A percentile compares a stretch with the other conserved stretches of the same genome.
These are phyloP conservation scores for Dromococcyx pavoninus DNA, from an alignment of 2,797 vertebrate genomes.

Conservation along the genomic window DNA sequence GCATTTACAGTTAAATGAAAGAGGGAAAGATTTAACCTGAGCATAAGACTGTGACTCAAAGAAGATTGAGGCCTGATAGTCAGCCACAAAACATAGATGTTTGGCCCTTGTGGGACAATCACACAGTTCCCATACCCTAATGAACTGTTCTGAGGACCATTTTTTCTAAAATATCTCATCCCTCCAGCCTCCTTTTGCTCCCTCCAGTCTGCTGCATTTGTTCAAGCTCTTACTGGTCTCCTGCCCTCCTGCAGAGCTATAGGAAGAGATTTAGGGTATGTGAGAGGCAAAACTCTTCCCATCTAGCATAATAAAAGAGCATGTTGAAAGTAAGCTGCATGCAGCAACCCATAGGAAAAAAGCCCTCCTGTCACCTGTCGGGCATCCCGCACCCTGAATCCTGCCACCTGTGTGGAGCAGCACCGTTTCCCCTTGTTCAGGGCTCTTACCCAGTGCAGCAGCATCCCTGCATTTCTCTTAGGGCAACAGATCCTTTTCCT, in stretches of 20 bases:
- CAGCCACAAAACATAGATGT: background rate
- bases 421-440: background rate
- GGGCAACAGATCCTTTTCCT: background rate
- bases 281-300: background rate
- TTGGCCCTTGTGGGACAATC: background rate
- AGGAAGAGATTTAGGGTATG: rapidly evolving
- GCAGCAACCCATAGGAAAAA: background rate
- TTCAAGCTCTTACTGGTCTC: background rate
- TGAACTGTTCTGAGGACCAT: background rate
- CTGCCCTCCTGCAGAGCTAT: background rate
- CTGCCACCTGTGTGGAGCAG: too few species aligned
- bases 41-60: background rate
- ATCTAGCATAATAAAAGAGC: background rate
- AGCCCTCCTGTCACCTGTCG: background rate
- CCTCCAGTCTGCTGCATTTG: rapidly evolving
- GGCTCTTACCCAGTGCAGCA: background rate
- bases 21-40: background rate
- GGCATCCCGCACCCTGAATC: background rate
- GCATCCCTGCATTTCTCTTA: too few species aligned
- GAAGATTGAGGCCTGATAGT: background rate
- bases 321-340: background rate
- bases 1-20: background rate
- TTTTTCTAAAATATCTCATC: background rate
- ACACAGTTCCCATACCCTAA: background rate
- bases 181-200: background rate